Conservation (phyloP, 2,888 invertebrate species). For the Odontothrips loti region DNA sequence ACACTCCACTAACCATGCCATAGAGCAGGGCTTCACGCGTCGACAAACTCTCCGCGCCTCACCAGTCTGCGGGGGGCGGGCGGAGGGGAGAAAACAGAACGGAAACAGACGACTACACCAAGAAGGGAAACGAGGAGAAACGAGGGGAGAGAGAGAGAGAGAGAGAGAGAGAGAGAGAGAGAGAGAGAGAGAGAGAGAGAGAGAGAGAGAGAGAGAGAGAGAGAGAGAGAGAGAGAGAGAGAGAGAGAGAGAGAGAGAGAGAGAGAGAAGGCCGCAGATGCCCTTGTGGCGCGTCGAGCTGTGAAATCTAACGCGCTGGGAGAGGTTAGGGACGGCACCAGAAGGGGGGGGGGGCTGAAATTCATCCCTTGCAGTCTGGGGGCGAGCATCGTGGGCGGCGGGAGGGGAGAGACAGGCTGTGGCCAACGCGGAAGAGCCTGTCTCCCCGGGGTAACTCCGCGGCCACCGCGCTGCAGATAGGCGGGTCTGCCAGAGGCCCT, state of each 20-base stretch:
- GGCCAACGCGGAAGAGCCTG: neutral
- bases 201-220: neutral
- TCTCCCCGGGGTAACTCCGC: neutral
- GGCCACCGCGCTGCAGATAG: neutral
- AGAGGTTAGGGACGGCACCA: neutral
- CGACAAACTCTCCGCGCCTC: too few species aligned
- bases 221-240: neutral
- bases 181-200: slow-evolving; percentile 15
- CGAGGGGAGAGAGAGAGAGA: slow-evolving; percentile 20
- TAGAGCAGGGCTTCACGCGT: too few species aligned
- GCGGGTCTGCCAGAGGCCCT: too few species aligned
- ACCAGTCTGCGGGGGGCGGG: neutral
- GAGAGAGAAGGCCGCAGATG: neutral
- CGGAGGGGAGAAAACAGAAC: neutral
- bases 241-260: neutral
- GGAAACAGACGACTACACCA: neutral
- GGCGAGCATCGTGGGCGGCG: too few species aligned
- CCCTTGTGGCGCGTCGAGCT: neutral
- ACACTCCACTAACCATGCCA: too few species aligned
- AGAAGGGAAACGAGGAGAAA: neutral
- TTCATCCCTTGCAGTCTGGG: slow-evolving; percentile 26
- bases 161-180: neutral
- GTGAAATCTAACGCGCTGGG: neutral
- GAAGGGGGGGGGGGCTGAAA: neutral
- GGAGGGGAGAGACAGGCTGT: too few species aligned